phyloP scores from a whole-genome alignment of 1,140 invertebrate genomes.

The Cyclargus thomasi region DNA sequence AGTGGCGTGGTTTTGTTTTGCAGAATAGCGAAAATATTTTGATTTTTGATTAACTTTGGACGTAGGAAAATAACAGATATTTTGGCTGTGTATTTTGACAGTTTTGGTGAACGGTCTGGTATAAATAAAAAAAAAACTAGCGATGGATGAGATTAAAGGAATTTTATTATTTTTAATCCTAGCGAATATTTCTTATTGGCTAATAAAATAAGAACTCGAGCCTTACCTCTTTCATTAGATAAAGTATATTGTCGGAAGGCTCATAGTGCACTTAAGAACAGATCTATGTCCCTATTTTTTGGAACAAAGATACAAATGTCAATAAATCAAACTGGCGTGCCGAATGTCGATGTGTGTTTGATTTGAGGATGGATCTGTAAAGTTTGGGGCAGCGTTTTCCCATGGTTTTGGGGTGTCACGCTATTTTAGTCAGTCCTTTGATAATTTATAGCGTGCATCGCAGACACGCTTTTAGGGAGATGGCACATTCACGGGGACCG shows the following conservation, averaged over 20 bases:
- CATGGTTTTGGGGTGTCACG: conserved; percentile 66
- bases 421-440: conserved; percentile 66
- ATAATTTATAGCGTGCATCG: conserved; percentile 66
- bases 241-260: too few species aligned
- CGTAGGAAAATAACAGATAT: neutral
- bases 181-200: too few species aligned
- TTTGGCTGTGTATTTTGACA: too few species aligned
- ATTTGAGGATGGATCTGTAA: conserved; percentile 62
- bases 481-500: conserved; percentile 45
- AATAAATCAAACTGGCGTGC: conserved; percentile 1
- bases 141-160: too few species aligned
- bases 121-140: too few species aligned
- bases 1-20: neutral
- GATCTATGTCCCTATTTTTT: too few species aligned
- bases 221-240: too few species aligned
- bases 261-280: too few species aligned
- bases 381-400: conserved; percentile 58
- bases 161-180: too few species aligned
- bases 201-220: too few species aligned
- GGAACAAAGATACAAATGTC: neutral
- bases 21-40: neutral
- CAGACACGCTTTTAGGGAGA: conserved; percentile 59
- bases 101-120: too few species aligned
- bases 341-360: conserved; percentile 35
- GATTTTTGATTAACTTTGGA: neutral